Percentiles rank a stretch among this genome's conserved stretches.
phyloP scores from a whole-genome alignment of 2,113 vertebrate species.

The Lipophrys pholis region DNA sequence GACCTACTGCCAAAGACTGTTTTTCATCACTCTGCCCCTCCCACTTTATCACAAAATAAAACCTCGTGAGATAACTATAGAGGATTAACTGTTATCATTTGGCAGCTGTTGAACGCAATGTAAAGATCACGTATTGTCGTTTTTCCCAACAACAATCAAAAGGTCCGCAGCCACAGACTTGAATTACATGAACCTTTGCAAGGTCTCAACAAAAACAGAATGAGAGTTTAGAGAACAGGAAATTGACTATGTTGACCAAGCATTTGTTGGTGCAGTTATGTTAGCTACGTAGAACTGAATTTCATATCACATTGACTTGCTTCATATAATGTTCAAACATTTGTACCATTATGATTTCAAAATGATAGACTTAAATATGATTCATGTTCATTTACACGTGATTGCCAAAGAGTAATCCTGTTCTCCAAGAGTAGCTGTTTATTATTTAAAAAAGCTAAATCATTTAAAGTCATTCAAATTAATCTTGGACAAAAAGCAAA shows the following conservation, averaged over 20 bases:
- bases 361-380: no score
- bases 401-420: no score
- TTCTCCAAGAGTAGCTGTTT: no score
- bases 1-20: neutral
- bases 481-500: no score
- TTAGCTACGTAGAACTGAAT: neutral
- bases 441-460: no score
- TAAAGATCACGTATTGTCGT: neutral
- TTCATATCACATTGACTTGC: neutral
- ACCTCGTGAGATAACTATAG: neutral
- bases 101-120: neutral
- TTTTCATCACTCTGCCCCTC: no score
- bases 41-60: neutral
- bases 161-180: neutral
- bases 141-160: neutral
- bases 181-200: neutral
- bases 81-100: conserved; percentile 20
- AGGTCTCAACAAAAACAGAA: neutral
- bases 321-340: neutral
- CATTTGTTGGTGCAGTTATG: neutral
- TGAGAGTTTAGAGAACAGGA: neutral
- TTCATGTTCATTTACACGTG: no score
- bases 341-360: neutral
- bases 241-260: conserved; percentile 1
- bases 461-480: no score